Conservation (phyloP, 2,113 vertebrate species). For the Acrocephalus arundinaceus region DNA sequence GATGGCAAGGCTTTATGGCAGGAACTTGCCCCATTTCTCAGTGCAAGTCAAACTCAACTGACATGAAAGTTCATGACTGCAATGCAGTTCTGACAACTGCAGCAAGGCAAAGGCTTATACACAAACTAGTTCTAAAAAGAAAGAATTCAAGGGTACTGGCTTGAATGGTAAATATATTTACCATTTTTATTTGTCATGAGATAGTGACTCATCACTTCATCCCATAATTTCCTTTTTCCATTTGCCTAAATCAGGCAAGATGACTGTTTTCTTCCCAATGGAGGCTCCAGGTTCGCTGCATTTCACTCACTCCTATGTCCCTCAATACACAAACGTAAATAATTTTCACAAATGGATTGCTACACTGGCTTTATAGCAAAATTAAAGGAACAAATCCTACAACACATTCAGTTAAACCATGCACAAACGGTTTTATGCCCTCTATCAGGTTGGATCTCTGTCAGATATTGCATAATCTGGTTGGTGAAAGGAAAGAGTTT, state of each 20-base stretch:
- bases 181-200: not conserved
- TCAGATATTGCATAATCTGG: not conserved
- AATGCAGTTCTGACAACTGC: not conserved
- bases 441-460: not conserved
- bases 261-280: not conserved
- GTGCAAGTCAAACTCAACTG: not conserved
- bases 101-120: not conserved
- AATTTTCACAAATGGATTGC: not conserved
- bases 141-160: not conserved
- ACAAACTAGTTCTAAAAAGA: not conserved
- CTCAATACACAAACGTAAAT: not conserved
- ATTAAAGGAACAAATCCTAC: not conserved
- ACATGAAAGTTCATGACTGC: not conserved
- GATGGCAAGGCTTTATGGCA: not conserved
- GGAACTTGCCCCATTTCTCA: not conserved
- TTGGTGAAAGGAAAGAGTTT: not conserved
- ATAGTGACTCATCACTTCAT: slow-evolving; percentile 7
- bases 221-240: slow-evolving; percentile 23
- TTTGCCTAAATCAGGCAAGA: not conserved
- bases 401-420: not conserved
- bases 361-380: not conserved
- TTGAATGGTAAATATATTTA: not conserved
- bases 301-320: not conserved
- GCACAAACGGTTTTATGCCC: not conserved
- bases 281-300: not conserved